phyloP scores from a whole-genome alignment of 35 echinoderm and acorn worm species.

The Hemicentrotus pulcherrimus region DNA sequence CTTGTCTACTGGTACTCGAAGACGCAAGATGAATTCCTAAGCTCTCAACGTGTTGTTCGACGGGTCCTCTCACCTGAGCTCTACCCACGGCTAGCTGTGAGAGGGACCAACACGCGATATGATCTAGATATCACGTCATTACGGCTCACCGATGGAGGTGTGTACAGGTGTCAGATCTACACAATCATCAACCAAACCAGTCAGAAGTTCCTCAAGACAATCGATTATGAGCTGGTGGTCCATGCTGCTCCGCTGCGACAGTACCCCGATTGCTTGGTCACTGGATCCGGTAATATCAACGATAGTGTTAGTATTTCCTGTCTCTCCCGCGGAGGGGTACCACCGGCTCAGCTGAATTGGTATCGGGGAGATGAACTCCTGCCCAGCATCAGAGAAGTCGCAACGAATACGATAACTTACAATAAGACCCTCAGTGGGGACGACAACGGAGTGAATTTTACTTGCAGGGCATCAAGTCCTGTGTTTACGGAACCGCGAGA shows the following conservation, averaged over 20 bases:
- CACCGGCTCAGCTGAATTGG: not conserved
- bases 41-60: not conserved
- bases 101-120: not conserved
- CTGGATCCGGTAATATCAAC: not conserved
- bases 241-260: not conserved
- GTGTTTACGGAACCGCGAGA: not conserved
- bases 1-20: not conserved
- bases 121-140: not conserved
- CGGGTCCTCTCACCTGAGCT: not conserved
- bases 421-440: not conserved
- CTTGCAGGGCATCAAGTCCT: not conserved
- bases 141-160: not conserved
- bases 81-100: not conserved
- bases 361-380: not conserved
- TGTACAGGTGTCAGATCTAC: not conserved
- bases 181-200: not conserved
- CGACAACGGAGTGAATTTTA: conserved; percentile 6
- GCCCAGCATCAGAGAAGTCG: not conserved
- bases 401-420: not conserved
- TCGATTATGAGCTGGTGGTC: conserved; percentile 7
- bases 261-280: not conserved
- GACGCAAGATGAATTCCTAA: not conserved
- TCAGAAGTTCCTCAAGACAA: not conserved
- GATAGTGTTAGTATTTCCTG: not conserved
- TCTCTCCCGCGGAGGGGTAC: not conserved